phyloP scores from a whole-genome alignment of 2,888 invertebrate genomes.

The Cosmopolites sordidus region DNA sequence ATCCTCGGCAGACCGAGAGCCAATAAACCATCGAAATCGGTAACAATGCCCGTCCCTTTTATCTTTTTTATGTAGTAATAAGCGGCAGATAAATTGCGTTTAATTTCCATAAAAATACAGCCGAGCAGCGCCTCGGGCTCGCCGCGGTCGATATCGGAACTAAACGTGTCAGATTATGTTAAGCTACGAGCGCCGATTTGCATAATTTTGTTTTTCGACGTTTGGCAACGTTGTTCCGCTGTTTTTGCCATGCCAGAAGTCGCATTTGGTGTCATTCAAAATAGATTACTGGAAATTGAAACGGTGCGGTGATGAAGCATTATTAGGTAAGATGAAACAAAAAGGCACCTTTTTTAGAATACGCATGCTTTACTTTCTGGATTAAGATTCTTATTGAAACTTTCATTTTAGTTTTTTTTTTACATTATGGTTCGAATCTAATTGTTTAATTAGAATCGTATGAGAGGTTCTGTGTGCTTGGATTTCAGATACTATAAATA shows the following conservation, averaged over 20 bases:
- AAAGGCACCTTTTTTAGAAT: not conserved
- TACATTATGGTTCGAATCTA: no score
- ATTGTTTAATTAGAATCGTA: no score
- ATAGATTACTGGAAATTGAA: constrained; percentile 15
- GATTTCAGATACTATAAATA: no score
- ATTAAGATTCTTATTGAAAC: no score
- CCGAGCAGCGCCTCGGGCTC: constrained; percentile 18
- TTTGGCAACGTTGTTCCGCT: constrained; percentile 13
- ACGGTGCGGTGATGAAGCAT: not conserved
- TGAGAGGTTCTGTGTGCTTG: no score
- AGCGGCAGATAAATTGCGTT: constrained; percentile 39
- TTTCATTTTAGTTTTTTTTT: no score
- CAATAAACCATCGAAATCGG: constrained; percentile 26
- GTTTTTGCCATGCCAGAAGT: constrained; percentile 14
- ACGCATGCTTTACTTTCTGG: no score
- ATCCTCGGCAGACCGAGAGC: constrained; percentile 16
- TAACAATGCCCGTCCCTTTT: constrained; percentile 25
- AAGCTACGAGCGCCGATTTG: constrained; percentile 42
- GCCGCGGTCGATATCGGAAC: constrained; percentile 38
- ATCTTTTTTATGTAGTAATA: constrained; percentile 32
- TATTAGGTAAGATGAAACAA: not conserved
- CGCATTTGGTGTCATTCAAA: constrained; percentile 13
- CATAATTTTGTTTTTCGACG: constrained; percentile 40
- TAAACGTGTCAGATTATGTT: constrained; percentile 43
- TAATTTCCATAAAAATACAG: constrained; percentile 41